phyloP scores from a whole-genome alignment of 2,888 invertebrate species.

The Macaria liturata region DNA sequence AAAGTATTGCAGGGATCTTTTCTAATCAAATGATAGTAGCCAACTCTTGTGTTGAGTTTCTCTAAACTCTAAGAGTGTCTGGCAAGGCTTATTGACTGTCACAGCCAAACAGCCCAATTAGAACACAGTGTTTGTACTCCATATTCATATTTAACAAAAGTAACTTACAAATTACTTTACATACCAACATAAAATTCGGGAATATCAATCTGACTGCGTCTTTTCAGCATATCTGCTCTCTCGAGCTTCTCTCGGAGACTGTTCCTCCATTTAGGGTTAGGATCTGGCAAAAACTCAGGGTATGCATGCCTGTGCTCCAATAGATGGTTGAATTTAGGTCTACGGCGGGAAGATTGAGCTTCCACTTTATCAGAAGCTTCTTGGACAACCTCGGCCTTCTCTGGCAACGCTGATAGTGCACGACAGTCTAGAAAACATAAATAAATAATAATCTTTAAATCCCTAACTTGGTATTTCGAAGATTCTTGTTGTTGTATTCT shows the following conservation, averaged over 20 bases:
- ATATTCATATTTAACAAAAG: too few species aligned
- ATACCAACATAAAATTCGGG: slow-evolving; percentile 99
- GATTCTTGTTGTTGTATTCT: slow-evolving; percentile 19
- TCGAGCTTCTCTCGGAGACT: slow-evolving; percentile 93
- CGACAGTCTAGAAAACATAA: slow-evolving; percentile 55
- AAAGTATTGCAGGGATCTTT: too few species aligned
- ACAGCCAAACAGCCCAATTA: too few species aligned
- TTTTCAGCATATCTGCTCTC: slow-evolving; percentile 94
- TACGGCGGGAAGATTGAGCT: slow-evolving; percentile 42
- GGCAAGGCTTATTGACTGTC: too few species aligned
- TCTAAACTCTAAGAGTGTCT: too few species aligned
- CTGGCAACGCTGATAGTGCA: slow-evolving; percentile 58
- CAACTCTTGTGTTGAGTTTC: too few species aligned
- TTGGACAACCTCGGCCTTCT: slow-evolving; percentile 45
- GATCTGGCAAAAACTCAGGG: slow-evolving; percentile 97
- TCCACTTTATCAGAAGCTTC: slow-evolving; percentile 33
- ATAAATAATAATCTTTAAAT: too few species aligned
- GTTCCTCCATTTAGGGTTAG: slow-evolving; percentile 90
- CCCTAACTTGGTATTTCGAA: too few species aligned
- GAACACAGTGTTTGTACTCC: too few species aligned
- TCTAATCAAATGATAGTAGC: too few species aligned
- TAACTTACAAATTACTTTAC: slow-evolving; percentile 41
- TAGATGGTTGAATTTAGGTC: slow-evolving; percentile 55
- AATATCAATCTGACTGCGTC: slow-evolving; percentile 91
- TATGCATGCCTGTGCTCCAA: slow-evolving; percentile 87